These are phyloP conservation scores for Nyctibius grandis DNA, from an alignment of 2,797 vertebrate species.

Conservation along the genomic window DNA sequence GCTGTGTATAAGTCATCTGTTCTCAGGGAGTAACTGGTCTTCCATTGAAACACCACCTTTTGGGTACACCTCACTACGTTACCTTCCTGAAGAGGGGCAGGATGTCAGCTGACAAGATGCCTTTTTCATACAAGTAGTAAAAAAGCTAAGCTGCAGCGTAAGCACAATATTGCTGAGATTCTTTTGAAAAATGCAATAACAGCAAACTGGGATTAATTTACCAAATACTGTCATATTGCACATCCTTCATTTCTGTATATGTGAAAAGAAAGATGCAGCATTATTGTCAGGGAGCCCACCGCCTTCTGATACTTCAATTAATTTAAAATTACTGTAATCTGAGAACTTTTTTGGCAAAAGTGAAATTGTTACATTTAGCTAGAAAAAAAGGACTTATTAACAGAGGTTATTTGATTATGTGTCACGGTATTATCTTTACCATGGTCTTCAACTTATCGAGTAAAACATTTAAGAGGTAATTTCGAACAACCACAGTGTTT, in stretches of 20 bases:
- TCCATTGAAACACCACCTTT: background rate
- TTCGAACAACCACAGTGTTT: background rate
- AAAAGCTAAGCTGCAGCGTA: background rate
- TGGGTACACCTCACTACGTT: background rate
- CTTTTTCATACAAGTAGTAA: background rate
- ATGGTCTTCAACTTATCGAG: background rate
- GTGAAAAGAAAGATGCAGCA: background rate
- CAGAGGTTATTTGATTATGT: background rate
- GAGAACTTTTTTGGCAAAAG: background rate
- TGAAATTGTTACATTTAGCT: background rate
- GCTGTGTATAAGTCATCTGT: background rate
- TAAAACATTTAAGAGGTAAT: background rate
- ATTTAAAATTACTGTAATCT: background rate
- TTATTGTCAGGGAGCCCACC: background rate
- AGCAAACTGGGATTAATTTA: background rate
- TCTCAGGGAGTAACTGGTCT: background rate
- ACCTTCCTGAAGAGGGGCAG: background rate
- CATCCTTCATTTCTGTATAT: background rate
- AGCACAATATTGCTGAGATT: background rate
- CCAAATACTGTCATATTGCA: background rate
- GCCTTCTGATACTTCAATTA: background rate
- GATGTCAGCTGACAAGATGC: background rate
- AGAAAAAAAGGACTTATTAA: background rate
- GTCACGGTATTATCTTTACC: background rate
- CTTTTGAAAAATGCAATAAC: constrained; percentile 6